Base-by-base conservation (phyloP, 2,113 vertebrate genomes). In the Pseudois nayaur region DNA sequence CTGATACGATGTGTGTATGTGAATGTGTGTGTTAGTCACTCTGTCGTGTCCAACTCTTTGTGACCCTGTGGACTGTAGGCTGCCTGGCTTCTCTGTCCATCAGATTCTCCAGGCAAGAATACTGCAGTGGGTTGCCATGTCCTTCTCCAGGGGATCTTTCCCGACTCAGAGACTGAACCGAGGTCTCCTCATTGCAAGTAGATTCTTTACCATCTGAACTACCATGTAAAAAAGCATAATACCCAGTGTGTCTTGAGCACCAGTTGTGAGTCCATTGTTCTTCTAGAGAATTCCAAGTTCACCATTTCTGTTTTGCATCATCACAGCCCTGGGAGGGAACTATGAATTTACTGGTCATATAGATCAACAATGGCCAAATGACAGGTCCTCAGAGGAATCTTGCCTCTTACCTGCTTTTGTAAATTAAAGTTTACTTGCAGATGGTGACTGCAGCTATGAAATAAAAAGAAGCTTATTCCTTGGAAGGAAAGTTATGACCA, bases 341-440 rank as follows among this genome's bases (percentile, higher is more conserved):
- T n/a, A 29, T 45, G 48, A 43, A 19, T 33, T 33, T 40, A 31
- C n/a, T 16, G 31, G 23, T 36, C 16, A 6, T 17, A 17, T 19
- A 5, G 25, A n/a, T 16, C 8, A 6, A 16, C 16, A n/a, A 7
- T 27, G 12, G 7, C 4, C 17, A 8, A 1, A 5, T 19, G 17
- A 0, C 7, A 84, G 21, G 17, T 74, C 2, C 21, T 17, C 29
- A 57, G 62, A 55, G 45, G 23, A 81, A 1, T 29, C n/a, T 19
- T 8, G 7, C n/a, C 48, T 1, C 1, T n/a, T 78, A 8, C 31
- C 29, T 62, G 54, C 40, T 94, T 48, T 23, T 7, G 40, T 13
- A 17, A 54, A 19, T 16, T 33, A 71, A 2, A 1, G 6, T 62
- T 21, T 33, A 2, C 9, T 1, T 5, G 40, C 14, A 8, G 60